phyloP scores from a whole-genome alignment of 2,888 invertebrate genomes.

The Parnassius apollo region DNA sequence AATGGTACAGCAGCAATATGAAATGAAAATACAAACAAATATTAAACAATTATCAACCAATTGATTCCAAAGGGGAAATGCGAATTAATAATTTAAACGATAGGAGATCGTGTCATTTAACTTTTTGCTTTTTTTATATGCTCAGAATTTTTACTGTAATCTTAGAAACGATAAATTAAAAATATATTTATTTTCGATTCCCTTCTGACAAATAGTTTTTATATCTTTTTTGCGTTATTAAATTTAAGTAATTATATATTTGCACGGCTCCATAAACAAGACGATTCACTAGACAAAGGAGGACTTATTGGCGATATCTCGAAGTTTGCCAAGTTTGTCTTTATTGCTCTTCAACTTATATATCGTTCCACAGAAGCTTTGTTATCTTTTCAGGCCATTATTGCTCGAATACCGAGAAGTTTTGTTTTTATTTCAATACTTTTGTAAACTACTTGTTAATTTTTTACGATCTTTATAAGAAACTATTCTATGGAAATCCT shows the following conservation, averaged over 20 bases:
- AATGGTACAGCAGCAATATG: too few relatives aligned
- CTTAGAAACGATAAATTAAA: too few relatives aligned
- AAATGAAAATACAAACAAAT: too few relatives aligned
- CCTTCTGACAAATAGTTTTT: too few relatives aligned
- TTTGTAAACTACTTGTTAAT: conserved; percentile 13
- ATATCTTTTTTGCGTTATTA: neutral
- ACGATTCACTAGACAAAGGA: conserved; percentile 16
- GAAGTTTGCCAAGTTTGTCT: conserved; percentile 23
- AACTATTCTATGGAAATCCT: neutral
- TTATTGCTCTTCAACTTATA: conserved; percentile 21
- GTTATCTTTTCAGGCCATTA: conserved; percentile 19
- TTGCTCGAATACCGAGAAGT: conserved; percentile 14
- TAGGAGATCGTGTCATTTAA: too few relatives aligned
- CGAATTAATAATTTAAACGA: too few relatives aligned
- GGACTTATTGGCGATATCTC: conserved; percentile 10
- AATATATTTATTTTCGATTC: too few relatives aligned
- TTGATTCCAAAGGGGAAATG: too few relatives aligned
- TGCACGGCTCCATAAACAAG: conserved; percentile 8
- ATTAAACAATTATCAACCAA: too few relatives aligned
- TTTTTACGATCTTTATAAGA: conserved; percentile 12
- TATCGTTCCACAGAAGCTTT: conserved; percentile 15
- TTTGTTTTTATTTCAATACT: conserved; percentile 10
- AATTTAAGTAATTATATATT: neutral
- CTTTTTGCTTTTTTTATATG: too few relatives aligned
- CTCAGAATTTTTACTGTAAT: too few relatives aligned